Evolutionary conservation across 2,888 invertebrate genomes (phyloP), one percentile per base, ranked within the genome.

Genomic region (Fragum fragum): DNA sequence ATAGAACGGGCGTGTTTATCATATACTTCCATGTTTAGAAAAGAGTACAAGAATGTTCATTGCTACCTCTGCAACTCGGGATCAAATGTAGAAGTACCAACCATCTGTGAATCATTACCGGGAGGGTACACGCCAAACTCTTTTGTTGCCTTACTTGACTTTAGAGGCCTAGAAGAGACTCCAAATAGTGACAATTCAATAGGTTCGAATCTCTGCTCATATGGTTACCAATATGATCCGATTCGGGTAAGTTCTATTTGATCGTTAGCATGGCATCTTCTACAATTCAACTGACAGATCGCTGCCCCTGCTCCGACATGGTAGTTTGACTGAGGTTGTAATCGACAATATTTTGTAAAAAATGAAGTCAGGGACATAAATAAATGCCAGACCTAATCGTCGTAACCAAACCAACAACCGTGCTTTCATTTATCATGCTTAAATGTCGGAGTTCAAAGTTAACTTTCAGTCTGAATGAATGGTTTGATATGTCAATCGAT

Each of bases 1-100:
- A 73, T 42, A 11, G 73, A 59, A 42, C n/a, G 39, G 14, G 73
- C 73, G 16, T 73, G 73, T 26, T 16, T 59, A 23, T 73, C 73
- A 7, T 73, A 73, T 36, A 73, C 11, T 1, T 73, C 73, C 11
- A 7, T 16, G 23, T 73, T 59, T 42, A 55, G 18, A n/a, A 28
- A 26, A 16, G 16, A 0, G 1, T 73, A 73, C 28, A 36, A 42
- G 36, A 73, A 73, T 28, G 42, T 59, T 1, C 73, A 73, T n/a
- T 73, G 73, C 47, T 70, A 39, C n/a, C 26, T 73, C 0, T 73
- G 73, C 23, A 73, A 73, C 59, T 7, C 29, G 16, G 18, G 42
- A 16, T n/a, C 57, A 0, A 61, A 26, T 42, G 36, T 9, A 7
- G 26, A 39, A 5, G 59, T 73, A 11, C n/a, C 14, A 14, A 18